Conservation (phyloP, 2,113 vertebrate species). For the Platichthys stellatus region DNA sequence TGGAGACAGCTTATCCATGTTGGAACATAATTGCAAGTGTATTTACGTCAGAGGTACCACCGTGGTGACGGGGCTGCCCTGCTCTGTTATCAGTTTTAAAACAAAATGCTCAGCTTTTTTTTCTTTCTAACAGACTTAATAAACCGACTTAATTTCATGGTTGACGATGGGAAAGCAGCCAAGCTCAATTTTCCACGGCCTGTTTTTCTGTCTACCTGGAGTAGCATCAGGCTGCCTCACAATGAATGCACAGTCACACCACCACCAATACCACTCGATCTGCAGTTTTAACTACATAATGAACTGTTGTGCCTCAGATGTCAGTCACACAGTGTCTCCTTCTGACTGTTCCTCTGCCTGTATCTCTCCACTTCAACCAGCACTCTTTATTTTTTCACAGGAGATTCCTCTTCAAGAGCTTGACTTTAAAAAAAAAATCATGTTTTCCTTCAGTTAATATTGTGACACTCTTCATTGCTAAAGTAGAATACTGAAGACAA, state of each 20-base stretch:
- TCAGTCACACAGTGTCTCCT: conserved; percentile 42
- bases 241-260: conserved; percentile 81
- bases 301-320: conserved; percentile 59
- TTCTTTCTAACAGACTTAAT: conserved; percentile 52
- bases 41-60: conserved; percentile 29
- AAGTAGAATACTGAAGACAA: background rate
- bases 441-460: background rate
- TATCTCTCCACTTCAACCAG: background rate
- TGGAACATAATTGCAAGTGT: conserved; percentile 12
- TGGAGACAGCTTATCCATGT: conserved; percentile 24
- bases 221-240: conserved; percentile 42
- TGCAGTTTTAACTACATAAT: conserved; percentile 72
- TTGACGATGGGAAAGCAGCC: conserved; percentile 54
- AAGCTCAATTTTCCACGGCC: conserved; percentile 61
- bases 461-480: no score
- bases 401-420: background rate
- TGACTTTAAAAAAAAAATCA: background rate
- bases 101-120: conserved; percentile 10
- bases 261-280: conserved; percentile 66
- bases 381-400: no score
- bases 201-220: conserved; percentile 61
- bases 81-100: conserved; percentile 44
- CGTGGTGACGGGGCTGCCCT: background rate
- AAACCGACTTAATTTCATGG: conserved; percentile 56
- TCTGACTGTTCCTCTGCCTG: conserved; percentile 12